Conservation (phyloP, 2,113 vertebrate genomes). For the Otus sunia region DNA sequence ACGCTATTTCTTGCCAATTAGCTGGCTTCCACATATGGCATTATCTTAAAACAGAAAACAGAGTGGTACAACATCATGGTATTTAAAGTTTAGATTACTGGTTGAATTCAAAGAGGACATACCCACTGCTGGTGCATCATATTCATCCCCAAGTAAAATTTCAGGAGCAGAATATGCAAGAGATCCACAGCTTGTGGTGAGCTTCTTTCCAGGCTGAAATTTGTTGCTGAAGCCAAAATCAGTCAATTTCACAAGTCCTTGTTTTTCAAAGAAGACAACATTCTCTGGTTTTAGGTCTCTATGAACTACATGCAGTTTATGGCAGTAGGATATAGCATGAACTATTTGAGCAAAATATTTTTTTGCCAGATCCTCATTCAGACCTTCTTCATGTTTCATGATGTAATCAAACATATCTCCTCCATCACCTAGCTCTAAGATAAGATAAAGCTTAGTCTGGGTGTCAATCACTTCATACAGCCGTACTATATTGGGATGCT, state of each 20-base stretch:
- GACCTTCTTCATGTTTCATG: slow-evolving; percentile 98
- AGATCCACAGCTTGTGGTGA: slow-evolving; percentile 96
- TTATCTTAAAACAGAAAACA: background rate
- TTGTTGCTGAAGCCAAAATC: slow-evolving; percentile 99
- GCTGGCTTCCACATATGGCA: background rate
- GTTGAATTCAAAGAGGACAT: slow-evolving; percentile 55
- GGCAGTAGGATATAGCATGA: slow-evolving; percentile 98
- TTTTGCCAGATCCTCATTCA: slow-evolving; percentile 94
- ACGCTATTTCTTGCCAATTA: background rate
- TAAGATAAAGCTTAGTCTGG: slow-evolving; percentile 97
- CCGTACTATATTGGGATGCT: slow-evolving; percentile 96
- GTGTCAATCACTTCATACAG: slow-evolving; percentile 98
- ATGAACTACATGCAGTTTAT: slow-evolving; percentile 95
- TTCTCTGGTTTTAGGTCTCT: slow-evolving; percentile 98
- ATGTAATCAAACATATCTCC: slow-evolving; percentile 99
- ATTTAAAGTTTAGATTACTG: background rate
- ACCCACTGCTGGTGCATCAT: slow-evolving; percentile 97
- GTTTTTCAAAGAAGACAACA: slow-evolving; percentile 98
- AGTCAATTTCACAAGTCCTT: slow-evolving; percentile 96
- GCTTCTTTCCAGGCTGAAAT: slow-evolving; percentile 97
- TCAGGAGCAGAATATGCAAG: slow-evolving; percentile 96
- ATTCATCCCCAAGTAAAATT: slow-evolving; percentile 96
- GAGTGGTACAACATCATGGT: background rate
- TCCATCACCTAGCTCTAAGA: slow-evolving; percentile 94
- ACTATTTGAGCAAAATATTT: slow-evolving; percentile 98